Percentiles rank a stretch among this genome's conserved stretches.
Conservation (phyloP, 2,797 vertebrate species). For the Peromyscus eremicus region DNA sequence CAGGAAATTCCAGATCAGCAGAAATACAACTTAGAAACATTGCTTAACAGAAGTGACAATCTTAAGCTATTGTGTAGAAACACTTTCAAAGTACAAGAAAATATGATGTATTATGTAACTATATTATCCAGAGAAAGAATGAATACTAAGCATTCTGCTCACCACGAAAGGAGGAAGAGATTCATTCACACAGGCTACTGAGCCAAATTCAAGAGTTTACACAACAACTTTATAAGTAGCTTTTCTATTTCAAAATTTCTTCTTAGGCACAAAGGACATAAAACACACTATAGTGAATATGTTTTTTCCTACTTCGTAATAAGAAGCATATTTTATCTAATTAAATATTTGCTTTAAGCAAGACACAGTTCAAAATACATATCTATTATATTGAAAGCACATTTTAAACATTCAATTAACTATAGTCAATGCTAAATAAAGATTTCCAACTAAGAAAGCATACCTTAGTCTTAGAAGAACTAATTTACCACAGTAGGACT, state of each 20-base stretch:
- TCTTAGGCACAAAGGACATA: slow-evolving; percentile 25
- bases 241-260: slow-evolving; percentile 35
- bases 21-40: slow-evolving; percentile 44
- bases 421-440: slow-evolving; percentile 56
- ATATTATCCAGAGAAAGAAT: slow-evolving; percentile 40
- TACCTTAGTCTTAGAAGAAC: slow-evolving; percentile 55
- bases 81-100: slow-evolving; percentile 35
- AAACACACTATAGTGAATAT: not conserved
- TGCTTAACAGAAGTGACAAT: slow-evolving; percentile 8
- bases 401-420: slow-evolving; percentile 68
- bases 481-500: slow-evolving; percentile 64
- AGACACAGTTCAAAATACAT: slow-evolving; percentile 45
- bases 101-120: not conserved
- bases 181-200: not conserved
- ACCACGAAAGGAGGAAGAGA: slow-evolving; percentile 12
- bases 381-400: not conserved
- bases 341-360: slow-evolving; percentile 40
- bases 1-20: slow-evolving; percentile 19
- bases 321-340: slow-evolving; percentile 53
- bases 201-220: slow-evolving; percentile 12
- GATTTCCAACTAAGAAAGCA: slow-evolving; percentile 57
- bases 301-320: slow-evolving; percentile 7
- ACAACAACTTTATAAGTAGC: not conserved
- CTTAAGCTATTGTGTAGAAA: slow-evolving; percentile 49
- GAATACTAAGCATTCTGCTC: slow-evolving; percentile 2